These are phyloP conservation scores for Endotricha flammealis DNA, from an alignment of 2,888 invertebrate genomes.

Conservation along the genomic window DNA sequence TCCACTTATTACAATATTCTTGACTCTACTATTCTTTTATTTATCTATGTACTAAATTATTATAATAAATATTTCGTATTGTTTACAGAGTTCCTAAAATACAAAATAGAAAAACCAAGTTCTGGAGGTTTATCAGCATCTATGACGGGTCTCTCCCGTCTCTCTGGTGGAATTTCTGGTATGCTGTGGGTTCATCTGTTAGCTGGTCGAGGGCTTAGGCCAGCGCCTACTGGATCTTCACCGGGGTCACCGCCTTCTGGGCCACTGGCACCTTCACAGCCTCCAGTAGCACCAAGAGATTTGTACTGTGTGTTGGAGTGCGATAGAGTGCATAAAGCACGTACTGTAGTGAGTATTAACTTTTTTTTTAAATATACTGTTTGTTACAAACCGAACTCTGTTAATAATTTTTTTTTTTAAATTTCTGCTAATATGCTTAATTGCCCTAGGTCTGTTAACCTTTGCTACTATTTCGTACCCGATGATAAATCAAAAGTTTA, in stretches of 20 bases:
- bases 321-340: conserved; percentile 96
- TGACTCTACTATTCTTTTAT: too few species aligned
- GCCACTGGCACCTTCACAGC: conserved; percentile 69
- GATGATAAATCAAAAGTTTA: too few species aligned
- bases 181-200: conserved; percentile 94
- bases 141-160: conserved; percentile 72
- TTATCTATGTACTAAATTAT: too few species aligned
- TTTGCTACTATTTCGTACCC: too few species aligned
- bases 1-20: too few species aligned
- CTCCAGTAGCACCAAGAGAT: conserved; percentile 82
- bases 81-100: conserved; percentile 90
- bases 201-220: conserved; percentile 91
- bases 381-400: too few species aligned
- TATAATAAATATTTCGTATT: neutral
- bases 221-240: conserved; percentile 82
- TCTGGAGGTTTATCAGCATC: conserved; percentile 76
- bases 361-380: conserved; percentile 5
- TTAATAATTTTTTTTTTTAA: too few species aligned
- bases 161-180: conserved; percentile 83
- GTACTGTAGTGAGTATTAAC: conserved; percentile 86
- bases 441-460: too few species aligned
- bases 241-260: conserved; percentile 85
- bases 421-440: too few species aligned
- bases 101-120: conserved; percentile 89
- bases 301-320: conserved; percentile 98